Percentiles rank a stretch among this genome's conserved stretches.
phyloP scores from a whole-genome alignment of 2,888 invertebrate genomes.

The Andrena bucephala region DNA sequence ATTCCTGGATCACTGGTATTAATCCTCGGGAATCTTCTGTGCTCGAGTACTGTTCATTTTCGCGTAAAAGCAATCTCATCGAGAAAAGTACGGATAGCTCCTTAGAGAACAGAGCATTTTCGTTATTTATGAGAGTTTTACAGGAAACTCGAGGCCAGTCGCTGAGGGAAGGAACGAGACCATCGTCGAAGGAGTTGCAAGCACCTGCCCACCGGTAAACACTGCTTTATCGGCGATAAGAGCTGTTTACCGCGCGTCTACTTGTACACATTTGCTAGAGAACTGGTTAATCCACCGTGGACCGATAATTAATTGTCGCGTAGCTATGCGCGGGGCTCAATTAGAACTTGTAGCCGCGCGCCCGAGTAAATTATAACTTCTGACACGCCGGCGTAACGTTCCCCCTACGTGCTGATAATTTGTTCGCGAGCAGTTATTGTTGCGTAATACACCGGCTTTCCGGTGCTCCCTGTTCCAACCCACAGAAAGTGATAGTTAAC shows the following conservation, averaged over 20 bases:
- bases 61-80: not conserved
- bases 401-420: constrained; percentile 37
- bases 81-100: not conserved
- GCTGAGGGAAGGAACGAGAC: constrained; percentile 6
- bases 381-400: constrained; percentile 37
- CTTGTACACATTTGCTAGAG: constrained; percentile 18
- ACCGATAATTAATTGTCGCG: constrained; percentile 51
- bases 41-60: not conserved
- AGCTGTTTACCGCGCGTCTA: constrained; percentile 30
- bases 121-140: constrained; percentile 23
- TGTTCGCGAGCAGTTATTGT: constrained; percentile 40
- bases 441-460: constrained; percentile 29
- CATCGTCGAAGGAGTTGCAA: constrained; percentile 23
- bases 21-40: not conserved
- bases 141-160: not conserved
- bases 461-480: not conserved
- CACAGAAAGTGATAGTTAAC: not conserved
- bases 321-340: constrained; percentile 40
- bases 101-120: not conserved
- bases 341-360: constrained; percentile 37
- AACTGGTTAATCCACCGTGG: constrained; percentile 40
- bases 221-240: constrained; percentile 38
- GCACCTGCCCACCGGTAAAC: constrained; percentile 12
- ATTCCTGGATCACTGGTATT: not conserved
- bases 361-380: constrained; percentile 52